A percentile compares a stretch with the other conserved stretches of the same genome.
phyloP scores from a whole-genome alignment of 2,113 vertebrate genomes.

The Arenaria interpres region DNA sequence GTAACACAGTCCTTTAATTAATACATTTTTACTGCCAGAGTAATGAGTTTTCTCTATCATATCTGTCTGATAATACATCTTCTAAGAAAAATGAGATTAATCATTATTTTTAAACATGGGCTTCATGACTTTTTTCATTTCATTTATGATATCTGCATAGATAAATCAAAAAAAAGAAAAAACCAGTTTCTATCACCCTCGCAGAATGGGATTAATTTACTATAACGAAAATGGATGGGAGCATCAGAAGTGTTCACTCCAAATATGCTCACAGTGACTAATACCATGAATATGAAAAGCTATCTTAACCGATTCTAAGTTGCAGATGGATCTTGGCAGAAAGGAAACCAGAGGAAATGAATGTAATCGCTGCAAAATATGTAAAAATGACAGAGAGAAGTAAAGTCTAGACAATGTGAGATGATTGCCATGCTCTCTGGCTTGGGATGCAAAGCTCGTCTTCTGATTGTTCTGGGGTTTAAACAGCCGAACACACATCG shows the following conservation, averaged over 20 bases:
- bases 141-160: background rate
- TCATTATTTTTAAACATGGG: background rate
- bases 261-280: constrained; percentile 17
- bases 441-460: background rate
- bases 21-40: constrained; percentile 2
- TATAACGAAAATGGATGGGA: background rate
- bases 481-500: background rate
- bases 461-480: constrained; percentile 14
- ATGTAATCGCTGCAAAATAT: constrained; percentile 33
- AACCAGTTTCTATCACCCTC: background rate
- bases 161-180: background rate
- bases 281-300: constrained; percentile 37
- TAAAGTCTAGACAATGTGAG: constrained; percentile 60
- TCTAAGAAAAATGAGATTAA: background rate
- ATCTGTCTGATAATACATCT: background rate
- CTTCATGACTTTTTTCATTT: background rate
- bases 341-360: constrained; percentile 54
- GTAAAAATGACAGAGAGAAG: constrained; percentile 15
- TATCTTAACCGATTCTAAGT: background rate
- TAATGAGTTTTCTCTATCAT: background rate
- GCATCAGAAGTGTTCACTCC: background rate
- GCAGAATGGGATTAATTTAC: constrained; percentile 27
- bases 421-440: constrained; percentile 35
- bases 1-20: constrained; percentile 1
- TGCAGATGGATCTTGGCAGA: constrained; percentile 55